Evolutionary conservation across 2,113 vertebrate genomes (phyloP), one percentile per base, ranked within the genome.

Genomic region (Cacatua alba): DNA sequence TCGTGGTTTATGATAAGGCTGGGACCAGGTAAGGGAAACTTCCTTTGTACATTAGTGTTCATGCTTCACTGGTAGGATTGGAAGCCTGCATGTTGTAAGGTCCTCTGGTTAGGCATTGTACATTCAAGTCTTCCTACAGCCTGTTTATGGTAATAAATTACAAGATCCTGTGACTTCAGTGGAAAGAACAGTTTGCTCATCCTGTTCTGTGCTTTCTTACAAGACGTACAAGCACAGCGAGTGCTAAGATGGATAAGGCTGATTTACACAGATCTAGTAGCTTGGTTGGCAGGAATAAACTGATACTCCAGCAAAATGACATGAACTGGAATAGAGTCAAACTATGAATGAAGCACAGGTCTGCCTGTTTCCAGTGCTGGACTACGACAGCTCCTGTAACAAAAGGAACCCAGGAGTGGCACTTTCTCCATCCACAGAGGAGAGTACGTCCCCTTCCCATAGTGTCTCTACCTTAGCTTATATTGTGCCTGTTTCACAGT

Each of bases 271-370:
- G 63, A 41, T 82, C 39, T 71, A 15, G 13, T 72, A 82, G 76
- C 94, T 93, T 86, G 53, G 28, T 72, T 92, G 7, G 4, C 88
- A 86, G 60, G 46, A 96, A 37, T 65, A 83, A 83, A 79, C 55
- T 79, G 77, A 68, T 19, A 46, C 28, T 91, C 41, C 43, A 84
- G 57, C 69, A 89, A 85, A 89, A 76, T 74, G 55, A 86, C 23
- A 24, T 59, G 49, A 52, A 64, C 17, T 72, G 53, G 53, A 79
- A 60, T 75, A 17, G 33, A 74, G n/a, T 59, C 72, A n/a, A 78
- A 44, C 33, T 78, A 14, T 46, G 75, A 77, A 70, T 39, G 76
- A 75, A 88, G 37, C 9, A 3, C 43, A 71, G 60, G 26, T 84
- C 76, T 84, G 55, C 65, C 43, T 82, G 35, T 26, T 89, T 39